Evolutionary conservation across 2,797 vertebrate species (phyloP), one percentile per base, ranked within the genome.

Genomic region (Chloroceryle amazona): DNA sequence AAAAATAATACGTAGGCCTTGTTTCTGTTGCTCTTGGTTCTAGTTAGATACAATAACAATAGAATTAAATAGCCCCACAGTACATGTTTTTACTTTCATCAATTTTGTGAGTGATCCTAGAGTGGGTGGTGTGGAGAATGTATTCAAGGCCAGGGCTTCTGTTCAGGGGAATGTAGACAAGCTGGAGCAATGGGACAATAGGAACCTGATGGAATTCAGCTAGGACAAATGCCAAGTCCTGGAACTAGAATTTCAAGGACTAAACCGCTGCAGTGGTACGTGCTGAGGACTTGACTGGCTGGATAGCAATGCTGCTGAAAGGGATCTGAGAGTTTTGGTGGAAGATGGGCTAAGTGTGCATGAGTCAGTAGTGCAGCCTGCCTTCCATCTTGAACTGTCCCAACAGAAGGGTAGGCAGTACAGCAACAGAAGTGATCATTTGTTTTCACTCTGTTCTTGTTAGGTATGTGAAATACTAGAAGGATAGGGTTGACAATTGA

Each of bases 301-400:
- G 46, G 6, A 1, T 41, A 35, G 47, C 46, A 62, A 0, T 46
- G 20, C 44, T 81, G 14, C 66, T 75, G 55, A 16, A 79, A 75
- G 74, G 23, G 28, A 18, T 68, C 29, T 44, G 29, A 11, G 5
- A 2, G 10, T 65, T 0, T 0, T 23, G 44, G 29, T 62, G 26
- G 18, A 29, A 44, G 44, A 25, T 2, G 63, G 28, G 8, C 49
- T 37, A 41, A 72, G 46, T 18, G 2, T 18, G 6, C 20, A 2
- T 15, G 6, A 84, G 41, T 51, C 29, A 10, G n/a, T 55, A 51
- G 46, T 57, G 52, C 47, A n/a, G 47, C 33, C 42, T 66, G 29
- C 46, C 10, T 39, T 84, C 25, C 44, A 3, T 68, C 9, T 39
- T 81, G 33, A 25, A 8, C 41, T 79, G 63, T 89, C 41, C 33